Evolutionary conservation across 1,140 invertebrate species (phyloP).

Genomic region (Solenopsis fugax): DNA sequence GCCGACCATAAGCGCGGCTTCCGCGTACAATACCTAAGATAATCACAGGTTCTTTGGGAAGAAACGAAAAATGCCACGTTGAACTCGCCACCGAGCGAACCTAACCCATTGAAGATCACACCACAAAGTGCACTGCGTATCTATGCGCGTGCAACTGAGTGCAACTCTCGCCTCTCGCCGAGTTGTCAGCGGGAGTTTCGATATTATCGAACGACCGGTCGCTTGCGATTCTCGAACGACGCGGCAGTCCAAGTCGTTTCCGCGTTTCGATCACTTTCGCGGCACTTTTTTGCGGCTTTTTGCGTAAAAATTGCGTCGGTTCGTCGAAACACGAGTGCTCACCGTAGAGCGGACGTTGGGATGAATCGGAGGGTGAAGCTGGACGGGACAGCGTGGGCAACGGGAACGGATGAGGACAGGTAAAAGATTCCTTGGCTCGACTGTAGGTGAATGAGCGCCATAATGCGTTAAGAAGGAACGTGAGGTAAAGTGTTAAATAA

Average conservation of each 20-base stretch:
- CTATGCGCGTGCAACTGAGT: too few species aligned
- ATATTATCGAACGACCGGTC: slow-evolving; percentile 26
- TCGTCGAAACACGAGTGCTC: background rate
- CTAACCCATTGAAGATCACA: background rate
- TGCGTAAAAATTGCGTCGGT: background rate
- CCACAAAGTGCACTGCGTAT: background rate
- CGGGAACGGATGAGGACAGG: background rate
- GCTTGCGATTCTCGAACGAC: slow-evolving; percentile 31
- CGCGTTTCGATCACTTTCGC: background rate
- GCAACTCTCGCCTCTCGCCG: background rate
- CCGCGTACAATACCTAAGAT: background rate
- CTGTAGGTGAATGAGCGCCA: background rate
- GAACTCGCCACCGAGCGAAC: too few species aligned
- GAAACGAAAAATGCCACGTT: background rate
- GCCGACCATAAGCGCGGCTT: slow-evolving; percentile 13
- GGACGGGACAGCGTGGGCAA: background rate
- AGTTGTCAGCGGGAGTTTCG: background rate
- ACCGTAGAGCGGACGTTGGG: background rate
- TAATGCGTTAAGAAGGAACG: background rate
- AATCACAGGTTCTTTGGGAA: background rate
- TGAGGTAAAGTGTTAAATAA: background rate
- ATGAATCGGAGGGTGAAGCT: background rate
- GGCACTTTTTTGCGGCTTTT: background rate
- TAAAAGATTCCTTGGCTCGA: background rate
- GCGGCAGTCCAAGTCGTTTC: background rate